A percentile compares a stretch with the other conserved stretches of the same genome.
Evolutionary conservation across 2,888 invertebrate genomes (phyloP).

Genomic region (Standfussiana lucernea): DNA sequence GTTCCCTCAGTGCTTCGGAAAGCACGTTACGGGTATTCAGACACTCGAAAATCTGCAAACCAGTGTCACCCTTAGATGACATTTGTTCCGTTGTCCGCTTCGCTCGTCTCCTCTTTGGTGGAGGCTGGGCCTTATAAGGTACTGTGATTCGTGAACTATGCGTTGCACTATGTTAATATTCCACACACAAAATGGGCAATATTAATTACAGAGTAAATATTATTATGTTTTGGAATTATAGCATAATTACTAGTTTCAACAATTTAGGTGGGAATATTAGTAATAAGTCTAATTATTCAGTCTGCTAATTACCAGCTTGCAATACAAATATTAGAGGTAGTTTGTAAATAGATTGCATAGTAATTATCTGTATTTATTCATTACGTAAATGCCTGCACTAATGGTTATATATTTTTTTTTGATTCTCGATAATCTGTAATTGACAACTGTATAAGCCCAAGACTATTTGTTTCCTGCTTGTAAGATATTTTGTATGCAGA

Average conservation of each 20-base stretch:
- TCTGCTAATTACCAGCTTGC: background rate
- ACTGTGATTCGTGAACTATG: background rate
- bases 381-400: background rate
- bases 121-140: no score
- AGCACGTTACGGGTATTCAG: background rate
- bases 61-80: background rate
- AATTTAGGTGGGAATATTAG: constrained; percentile 8
- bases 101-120: no score
- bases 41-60: background rate
- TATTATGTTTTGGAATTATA: background rate
- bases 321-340: background rate
- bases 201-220: constrained; percentile 7
- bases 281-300: constrained; percentile 12
- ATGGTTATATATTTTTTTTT: no score
- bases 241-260: constrained; percentile 30
- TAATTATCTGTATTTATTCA: background rate
- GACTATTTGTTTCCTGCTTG: no score
- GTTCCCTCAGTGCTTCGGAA: background rate
- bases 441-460: no score
- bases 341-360: background rate
- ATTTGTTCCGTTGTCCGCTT: no score
- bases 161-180: background rate
- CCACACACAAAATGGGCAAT: background rate
- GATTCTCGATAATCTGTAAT: no score
- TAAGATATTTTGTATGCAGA: no score